A percentile compares a stretch with the other conserved stretches of the same genome.
These are phyloP conservation scores for Ochlodes sylvanus DNA, from an alignment of 2,888 invertebrate species.

Conservation along the genomic window DNA sequence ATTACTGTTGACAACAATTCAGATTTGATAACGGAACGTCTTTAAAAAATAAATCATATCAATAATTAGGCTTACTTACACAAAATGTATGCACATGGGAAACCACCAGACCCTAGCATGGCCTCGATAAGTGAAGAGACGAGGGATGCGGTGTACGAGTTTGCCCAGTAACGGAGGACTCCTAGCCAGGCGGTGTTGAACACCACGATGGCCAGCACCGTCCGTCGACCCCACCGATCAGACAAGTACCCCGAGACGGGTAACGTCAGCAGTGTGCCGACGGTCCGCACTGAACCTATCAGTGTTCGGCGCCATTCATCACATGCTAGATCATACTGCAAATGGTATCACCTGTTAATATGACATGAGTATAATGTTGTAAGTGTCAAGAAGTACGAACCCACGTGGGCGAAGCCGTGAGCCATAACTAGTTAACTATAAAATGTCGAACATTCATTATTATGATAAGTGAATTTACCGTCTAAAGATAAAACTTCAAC, in stretches of 20 bases:
- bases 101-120: conserved; percentile 87
- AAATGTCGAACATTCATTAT: neutral
- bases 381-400: no score
- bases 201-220: conserved; percentile 74
- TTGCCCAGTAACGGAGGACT: conserved; percentile 82
- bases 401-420: no score
- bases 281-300: conserved; percentile 86
- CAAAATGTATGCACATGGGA: conserved; percentile 87
- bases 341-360: neutral
- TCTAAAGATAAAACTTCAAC: neutral
- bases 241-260: conserved; percentile 86
- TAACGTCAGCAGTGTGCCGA: conserved; percentile 86
- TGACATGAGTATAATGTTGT: no score
- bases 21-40: neutral
- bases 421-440: neutral
- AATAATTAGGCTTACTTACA: conserved; percentile 65
- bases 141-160: conserved; percentile 86
- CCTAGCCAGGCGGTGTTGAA: conserved; percentile 85
- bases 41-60: neutral
- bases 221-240: conserved; percentile 86
- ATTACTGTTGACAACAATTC: conserved; percentile 70
- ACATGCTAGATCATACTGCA: conserved; percentile 82
- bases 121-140: conserved; percentile 88
- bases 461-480: neutral
- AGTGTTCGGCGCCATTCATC: conserved; percentile 86